Evolutionary conservation across 2,113 vertebrate species (phyloP).

Genomic region (Sander lucioperca): DNA sequence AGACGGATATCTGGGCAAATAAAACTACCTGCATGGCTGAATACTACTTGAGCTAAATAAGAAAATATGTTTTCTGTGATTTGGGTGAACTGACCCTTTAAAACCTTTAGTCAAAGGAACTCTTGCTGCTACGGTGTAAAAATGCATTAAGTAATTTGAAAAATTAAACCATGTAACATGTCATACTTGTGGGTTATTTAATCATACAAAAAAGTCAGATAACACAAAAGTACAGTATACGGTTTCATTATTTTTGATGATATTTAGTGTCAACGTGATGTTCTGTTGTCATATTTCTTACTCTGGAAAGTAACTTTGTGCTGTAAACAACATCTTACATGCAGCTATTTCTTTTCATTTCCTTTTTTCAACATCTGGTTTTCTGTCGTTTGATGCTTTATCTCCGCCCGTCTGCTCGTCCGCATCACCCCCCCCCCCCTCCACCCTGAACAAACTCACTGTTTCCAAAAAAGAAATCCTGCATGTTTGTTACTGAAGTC

Average conservation of each 20-base stretch:
- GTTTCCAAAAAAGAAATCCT: slow-evolving; percentile 48
- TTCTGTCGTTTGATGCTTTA: slow-evolving; percentile 39
- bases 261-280: not conserved
- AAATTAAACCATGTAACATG: not conserved
- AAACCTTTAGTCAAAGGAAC: slow-evolving; percentile 26
- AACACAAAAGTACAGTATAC: not conserved
- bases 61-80: not conserved
- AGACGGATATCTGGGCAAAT: not conserved
- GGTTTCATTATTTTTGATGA: not conserved
- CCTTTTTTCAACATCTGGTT: slow-evolving; percentile 18
- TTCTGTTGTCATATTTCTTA: slow-evolving; percentile 2
- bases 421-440: not conserved
- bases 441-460: slow-evolving; percentile 39
- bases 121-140: slow-evolving; percentile 46
- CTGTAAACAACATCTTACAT: not conserved
- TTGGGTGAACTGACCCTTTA: slow-evolving; percentile 45
- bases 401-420: slow-evolving; percentile 25
- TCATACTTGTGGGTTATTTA: not conserved
- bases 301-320: not conserved
- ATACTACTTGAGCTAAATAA: not conserved
- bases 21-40: not conserved
- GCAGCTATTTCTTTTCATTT: not conserved
- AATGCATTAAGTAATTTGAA: not conserved
- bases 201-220: not conserved
- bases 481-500: slow-evolving; percentile 80